Percentiles rank a stretch among this genome's conserved stretches.
These are phyloP conservation scores for Cromileptes altivelis DNA, from an alignment of 2,113 vertebrate species.

Conservation along the genomic window DNA sequence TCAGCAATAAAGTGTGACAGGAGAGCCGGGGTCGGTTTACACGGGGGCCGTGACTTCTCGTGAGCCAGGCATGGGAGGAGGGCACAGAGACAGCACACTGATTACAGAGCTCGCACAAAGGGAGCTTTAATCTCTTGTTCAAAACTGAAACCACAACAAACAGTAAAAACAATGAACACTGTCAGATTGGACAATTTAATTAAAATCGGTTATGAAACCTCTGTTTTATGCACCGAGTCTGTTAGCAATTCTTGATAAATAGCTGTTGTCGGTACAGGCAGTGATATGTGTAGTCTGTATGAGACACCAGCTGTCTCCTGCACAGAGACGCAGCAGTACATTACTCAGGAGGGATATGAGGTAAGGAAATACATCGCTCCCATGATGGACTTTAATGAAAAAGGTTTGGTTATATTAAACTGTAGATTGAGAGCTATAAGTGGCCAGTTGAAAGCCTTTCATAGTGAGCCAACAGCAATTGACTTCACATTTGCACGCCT, in stretches of 20 bases:
- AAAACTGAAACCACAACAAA: constrained; percentile 76
- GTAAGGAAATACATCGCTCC: constrained; percentile 25
- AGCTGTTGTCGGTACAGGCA: constrained; percentile 47
- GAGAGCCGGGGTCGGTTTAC: constrained; percentile 55
- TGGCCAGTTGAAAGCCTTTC: not conserved
- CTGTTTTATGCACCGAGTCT: constrained; percentile 41
- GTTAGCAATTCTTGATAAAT: constrained; percentile 37
- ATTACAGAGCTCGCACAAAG: constrained; percentile 74
- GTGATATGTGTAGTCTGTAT: constrained; percentile 39
- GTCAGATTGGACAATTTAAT: constrained; percentile 75
- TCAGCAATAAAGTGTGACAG: constrained; percentile 51
- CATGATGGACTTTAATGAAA: constrained; percentile 35
- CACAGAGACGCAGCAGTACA: constrained; percentile 14
- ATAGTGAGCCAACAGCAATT: not conserved
- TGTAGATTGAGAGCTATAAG: not conserved
- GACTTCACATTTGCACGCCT: not conserved
- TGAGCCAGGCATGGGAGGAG: constrained; percentile 52
- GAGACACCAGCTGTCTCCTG: constrained; percentile 56
- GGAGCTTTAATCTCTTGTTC: constrained; percentile 71
- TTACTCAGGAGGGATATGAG: constrained; percentile 23
- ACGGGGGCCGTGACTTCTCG: constrained; percentile 39
- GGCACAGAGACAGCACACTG: constrained; percentile 53
- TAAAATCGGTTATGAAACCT: constrained; percentile 68
- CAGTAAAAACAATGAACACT: constrained; percentile 56
- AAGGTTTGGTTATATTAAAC: constrained; percentile 23